A percentile compares a stretch with the other conserved stretches of the same genome.
Evolutionary conservation across 2,888 invertebrate species (phyloP).

Genomic region (Epistrophe grossulariae): DNA sequence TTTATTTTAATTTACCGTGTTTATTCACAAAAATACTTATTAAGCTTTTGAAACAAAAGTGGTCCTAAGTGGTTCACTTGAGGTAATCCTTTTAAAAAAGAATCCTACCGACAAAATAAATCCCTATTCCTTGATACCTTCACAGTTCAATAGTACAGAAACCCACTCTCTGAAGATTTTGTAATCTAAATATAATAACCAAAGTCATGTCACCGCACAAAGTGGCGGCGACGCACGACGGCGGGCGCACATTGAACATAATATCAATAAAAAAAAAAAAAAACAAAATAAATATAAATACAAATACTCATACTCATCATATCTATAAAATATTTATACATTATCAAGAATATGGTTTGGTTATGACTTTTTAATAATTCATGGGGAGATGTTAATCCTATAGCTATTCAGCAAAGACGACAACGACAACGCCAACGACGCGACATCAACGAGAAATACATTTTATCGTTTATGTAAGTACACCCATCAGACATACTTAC

Average conservation of each 20-base stretch:
- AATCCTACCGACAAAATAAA: neutral
- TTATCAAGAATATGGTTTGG: constrained; percentile 55
- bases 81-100: neutral
- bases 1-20: no score
- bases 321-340: constrained; percentile 14
- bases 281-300: constrained; percentile 16
- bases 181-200: constrained; percentile 38
- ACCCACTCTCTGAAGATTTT: neutral
- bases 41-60: neutral
- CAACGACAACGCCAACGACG: neutral
- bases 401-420: constrained; percentile 28
- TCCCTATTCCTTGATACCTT: neutral
- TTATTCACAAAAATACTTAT: neutral
- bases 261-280: constrained; percentile 39
- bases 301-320: neutral
- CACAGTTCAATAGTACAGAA: neutral
- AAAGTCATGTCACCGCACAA: constrained; percentile 12
- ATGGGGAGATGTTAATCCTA: constrained; percentile 68
- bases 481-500: neutral
- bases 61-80: neutral
- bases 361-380: constrained; percentile 72
- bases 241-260: neutral
- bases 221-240: neutral
- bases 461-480: constrained; percentile 70
- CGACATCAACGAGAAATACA: constrained; percentile 43